A percentile compares a stretch with the other conserved stretches of the same genome.
These are phyloP conservation scores for Drosophila melanocephala DNA, from an alignment of 2,888 invertebrate genomes.

Conservation along the genomic window DNA sequence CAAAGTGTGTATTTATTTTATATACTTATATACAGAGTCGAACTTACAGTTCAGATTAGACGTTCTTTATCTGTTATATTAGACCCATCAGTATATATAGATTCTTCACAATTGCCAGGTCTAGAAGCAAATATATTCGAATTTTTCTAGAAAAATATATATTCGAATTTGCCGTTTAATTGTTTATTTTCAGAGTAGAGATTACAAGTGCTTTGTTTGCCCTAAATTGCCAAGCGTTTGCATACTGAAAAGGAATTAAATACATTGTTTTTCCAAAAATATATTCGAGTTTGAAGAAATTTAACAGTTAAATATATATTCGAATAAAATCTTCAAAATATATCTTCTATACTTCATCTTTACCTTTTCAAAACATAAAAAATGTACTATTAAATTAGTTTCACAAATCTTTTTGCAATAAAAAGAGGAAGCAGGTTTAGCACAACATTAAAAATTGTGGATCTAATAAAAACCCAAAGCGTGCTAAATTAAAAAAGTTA, in stretches of 20 bases:
- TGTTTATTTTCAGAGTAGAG: neutral
- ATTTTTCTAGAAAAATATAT: too few species aligned
- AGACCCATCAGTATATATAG: neutral
- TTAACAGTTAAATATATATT: neutral
- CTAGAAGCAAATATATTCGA: too few species aligned
- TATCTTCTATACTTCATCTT: neutral
- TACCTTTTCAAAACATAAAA: neutral
- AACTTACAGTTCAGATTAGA: neutral
- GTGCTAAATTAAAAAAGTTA: neutral
- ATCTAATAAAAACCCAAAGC: neutral
- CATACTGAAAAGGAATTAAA: neutral
- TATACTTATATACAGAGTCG: neutral
- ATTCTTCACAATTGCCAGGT: neutral
- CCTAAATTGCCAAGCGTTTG: neutral
- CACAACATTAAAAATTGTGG: neutral
- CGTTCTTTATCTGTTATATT: constrained; percentile 13
- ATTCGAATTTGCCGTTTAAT: neutral
- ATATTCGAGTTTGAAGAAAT: neutral
- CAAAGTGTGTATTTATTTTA: neutral
- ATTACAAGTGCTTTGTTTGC: neutral
- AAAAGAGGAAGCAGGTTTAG: neutral
- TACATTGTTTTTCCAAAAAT: neutral
- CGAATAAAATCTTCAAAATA: neutral
- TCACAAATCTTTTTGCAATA: neutral
- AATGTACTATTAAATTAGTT: neutral